phyloP scores from a whole-genome alignment of 64 coral and sea anemone genomes.

The Anthopleura sola region DNA sequence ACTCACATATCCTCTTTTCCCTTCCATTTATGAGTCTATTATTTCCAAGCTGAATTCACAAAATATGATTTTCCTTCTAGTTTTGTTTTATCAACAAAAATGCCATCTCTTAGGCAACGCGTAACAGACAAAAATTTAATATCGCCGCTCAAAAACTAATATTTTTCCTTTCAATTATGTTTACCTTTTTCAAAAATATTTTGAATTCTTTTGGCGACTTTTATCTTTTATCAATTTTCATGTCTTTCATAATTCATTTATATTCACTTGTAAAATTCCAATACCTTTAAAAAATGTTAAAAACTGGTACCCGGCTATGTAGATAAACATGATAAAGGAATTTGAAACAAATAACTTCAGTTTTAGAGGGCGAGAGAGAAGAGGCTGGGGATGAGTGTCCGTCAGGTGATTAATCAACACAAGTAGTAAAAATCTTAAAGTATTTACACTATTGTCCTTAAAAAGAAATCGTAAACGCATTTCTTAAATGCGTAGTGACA shows the following conservation, averaged over 20 bases:
- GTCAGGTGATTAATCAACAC: background rate
- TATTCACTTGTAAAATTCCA: background rate
- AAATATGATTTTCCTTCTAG: background rate
- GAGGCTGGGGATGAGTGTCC: background rate
- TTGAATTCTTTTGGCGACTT: background rate
- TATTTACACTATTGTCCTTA: background rate
- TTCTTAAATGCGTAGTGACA: conserved; percentile 3
- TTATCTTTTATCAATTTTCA: background rate
- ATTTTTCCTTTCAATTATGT: background rate
- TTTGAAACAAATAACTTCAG: background rate
- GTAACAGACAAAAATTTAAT: background rate
- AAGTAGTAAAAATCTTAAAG: background rate
- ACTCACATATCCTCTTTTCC: no score
- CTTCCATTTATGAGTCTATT: no score
- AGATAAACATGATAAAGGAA: no score
- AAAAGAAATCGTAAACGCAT: background rate
- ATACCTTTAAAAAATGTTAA: background rate
- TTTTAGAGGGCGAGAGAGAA: background rate
- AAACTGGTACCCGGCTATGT: background rate
- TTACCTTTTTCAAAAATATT: background rate
- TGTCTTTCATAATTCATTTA: background rate
- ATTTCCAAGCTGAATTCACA: no score
- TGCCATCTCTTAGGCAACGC: background rate
- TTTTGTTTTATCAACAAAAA: background rate
- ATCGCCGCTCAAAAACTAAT: background rate